Conservation (phyloP, 2,797 vertebrate species). For the Anguilla anguilla region DNA sequence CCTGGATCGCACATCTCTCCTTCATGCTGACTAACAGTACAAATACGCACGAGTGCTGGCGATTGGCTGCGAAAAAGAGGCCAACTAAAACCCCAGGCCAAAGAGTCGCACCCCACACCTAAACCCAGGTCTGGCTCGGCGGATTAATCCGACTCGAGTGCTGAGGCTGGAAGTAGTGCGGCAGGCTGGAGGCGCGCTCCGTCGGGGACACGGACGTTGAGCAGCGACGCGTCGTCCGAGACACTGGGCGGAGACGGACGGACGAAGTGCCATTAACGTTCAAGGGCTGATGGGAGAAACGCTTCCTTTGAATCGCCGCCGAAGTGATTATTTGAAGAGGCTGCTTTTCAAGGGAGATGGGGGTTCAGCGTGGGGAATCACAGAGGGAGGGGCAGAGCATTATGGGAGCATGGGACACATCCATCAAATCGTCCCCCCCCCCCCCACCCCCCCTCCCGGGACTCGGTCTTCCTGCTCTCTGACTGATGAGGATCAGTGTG, state of each 20-base stretch:
- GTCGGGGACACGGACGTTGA: too few relatives aligned
- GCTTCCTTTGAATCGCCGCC: background rate
- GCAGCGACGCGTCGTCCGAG: background rate
- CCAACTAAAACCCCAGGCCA: background rate
- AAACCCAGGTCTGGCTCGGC: background rate
- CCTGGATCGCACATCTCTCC: background rate
- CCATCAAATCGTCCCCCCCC: constrained; percentile 5
- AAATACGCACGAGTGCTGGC: background rate
- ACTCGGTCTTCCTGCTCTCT: constrained; percentile 1
- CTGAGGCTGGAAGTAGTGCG: background rate
- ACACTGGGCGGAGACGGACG: background rate
- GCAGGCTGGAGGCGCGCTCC: background rate
- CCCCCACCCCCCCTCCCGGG: background rate
- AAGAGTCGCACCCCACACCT: background rate
- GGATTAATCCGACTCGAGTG: background rate
- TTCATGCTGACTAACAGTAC: background rate
- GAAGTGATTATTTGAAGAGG: constrained; percentile 21
- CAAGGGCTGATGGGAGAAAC: background rate
- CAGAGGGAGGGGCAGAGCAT: background rate
- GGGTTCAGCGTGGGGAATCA: too few relatives aligned
- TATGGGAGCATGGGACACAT: background rate
- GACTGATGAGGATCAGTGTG: constrained; percentile 11
- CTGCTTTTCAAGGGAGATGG: background rate
- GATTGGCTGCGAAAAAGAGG: background rate
- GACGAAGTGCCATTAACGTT: background rate